phyloP scores from a whole-genome alignment of 2,888 invertebrate species.

The Phyto melanocephala region DNA sequence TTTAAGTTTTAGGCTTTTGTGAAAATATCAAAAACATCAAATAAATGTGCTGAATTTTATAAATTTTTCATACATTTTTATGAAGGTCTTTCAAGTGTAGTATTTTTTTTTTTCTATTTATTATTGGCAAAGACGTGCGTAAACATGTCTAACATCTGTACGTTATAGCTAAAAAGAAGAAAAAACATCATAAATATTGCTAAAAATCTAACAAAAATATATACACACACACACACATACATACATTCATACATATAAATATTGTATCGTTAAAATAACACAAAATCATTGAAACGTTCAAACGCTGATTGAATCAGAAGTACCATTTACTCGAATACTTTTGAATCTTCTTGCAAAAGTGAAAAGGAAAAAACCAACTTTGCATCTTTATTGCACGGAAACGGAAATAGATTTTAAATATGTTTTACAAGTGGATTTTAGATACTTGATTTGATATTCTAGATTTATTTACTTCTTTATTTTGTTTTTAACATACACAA shows the following conservation, averaged over 20 bases:
- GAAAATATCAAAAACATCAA: background rate
- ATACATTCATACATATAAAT: slow-evolving; percentile 3
- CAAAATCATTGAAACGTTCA: slow-evolving; percentile 47
- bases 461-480: slow-evolving; percentile 3
- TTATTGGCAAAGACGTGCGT: slow-evolving; percentile 53
- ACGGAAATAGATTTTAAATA: slow-evolving; percentile 53
- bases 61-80: slow-evolving; percentile 65
- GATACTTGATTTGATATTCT: slow-evolving; percentile 25
- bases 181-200: slow-evolving; percentile 66
- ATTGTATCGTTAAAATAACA: slow-evolving; percentile 24
- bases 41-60: slow-evolving; percentile 58
- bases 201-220: background rate
- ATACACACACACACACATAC: background rate
- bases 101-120: background rate
- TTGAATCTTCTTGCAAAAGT: background rate
- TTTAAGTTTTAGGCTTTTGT: background rate
- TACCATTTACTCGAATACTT: slow-evolving; percentile 22
- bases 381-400: slow-evolving; percentile 23
- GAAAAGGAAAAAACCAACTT: background rate
- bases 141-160: slow-evolving; percentile 54
- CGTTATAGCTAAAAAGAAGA: slow-evolving; percentile 41
- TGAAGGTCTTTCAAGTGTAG: slow-evolving; percentile 36
- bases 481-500: background rate
- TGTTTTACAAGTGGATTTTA: slow-evolving; percentile 35
- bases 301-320: slow-evolving; percentile 68